Base-by-base conservation (phyloP, 2,888 invertebrate species). In the Synanthedon andrenaeformis region DNA sequence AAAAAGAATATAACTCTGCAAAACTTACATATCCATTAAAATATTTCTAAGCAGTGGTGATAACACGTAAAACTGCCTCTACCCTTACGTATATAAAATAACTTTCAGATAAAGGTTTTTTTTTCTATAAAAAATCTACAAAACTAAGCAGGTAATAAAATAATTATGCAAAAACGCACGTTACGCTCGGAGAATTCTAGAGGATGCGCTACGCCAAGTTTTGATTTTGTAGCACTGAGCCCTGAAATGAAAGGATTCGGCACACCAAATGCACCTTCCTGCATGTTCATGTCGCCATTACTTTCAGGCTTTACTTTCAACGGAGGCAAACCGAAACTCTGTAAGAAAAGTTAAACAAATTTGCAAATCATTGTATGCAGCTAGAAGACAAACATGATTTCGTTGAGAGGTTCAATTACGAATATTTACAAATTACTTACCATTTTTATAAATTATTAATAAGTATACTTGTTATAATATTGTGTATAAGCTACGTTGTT, bases 261-360 rank as follows among this genome's bases (percentile, higher is more conserved):
- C 8, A 93, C 83, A 51, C 92, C 93, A 72, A 90, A 93, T 19
- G 85, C 76, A 0, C 91, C 91, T 62, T 90, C 89, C 41, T 82
- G 76, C 51, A 85, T 66, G 28, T 80, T 74, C 60, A 88, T 74
- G 53, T 84, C 77, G 54, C 75, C 74, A 10, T 74, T 73, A 58
- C 80, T 70, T 55, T 82, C 83, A 49, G 91, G 88, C 67, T 89
- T 90, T 2, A 89, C 84, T 80, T 91, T 90, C 41, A 91, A 57
- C 10, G 91, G 79, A 51, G 91, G 90, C 59, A 92, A 81, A 60
- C 89, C 90, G 62, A 92, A 92, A 89, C 92, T 92, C 92, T 92
- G 74, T 54, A 35, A 35, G 1, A 23, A 23, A 23, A 83, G 89
- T 55, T 49, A 42, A 53, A 49, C 4, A 49, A 49, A 14, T 11